Conservation (phyloP, 2,888 invertebrate species). For the Noctua comes region DNA sequence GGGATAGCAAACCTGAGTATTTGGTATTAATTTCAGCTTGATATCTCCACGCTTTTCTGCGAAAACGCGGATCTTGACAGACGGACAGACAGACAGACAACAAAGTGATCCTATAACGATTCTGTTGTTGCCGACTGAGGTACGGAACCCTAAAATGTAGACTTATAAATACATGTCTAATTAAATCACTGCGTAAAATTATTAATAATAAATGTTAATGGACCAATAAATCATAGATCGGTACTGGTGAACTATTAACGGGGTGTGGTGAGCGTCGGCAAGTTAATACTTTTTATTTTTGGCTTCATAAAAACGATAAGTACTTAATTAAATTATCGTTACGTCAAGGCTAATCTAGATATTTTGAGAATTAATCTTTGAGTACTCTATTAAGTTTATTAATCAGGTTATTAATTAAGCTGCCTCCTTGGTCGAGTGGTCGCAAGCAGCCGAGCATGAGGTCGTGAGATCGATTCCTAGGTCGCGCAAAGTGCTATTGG, state of each 20-base stretch:
- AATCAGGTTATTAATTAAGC: slow-evolving; percentile 1
- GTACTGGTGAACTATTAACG: slow-evolving; percentile 13
- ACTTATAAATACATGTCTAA: slow-evolving; percentile 46
- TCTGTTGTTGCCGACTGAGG: too few species aligned
- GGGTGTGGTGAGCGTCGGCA: slow-evolving; percentile 47
- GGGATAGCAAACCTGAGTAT: too few species aligned
- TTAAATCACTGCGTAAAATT: slow-evolving; percentile 58
- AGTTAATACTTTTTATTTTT: slow-evolving; percentile 29
- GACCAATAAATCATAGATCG: slow-evolving; percentile 53
- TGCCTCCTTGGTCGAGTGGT: neutral
- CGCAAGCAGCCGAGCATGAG: too few species aligned
- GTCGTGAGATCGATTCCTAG: too few species aligned
- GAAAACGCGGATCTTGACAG: too few species aligned
- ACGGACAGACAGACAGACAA: too few species aligned
- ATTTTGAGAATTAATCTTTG: slow-evolving; percentile 1
- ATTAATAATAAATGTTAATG: slow-evolving; percentile 62
- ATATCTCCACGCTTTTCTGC: too few species aligned
- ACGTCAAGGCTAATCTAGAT: neutral
- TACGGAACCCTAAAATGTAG: neutral
- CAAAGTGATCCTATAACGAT: too few species aligned
- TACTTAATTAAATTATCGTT: slow-evolving; percentile 42
- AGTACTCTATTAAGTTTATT: slow-evolving; percentile 7
- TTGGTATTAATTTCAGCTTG: too few species aligned
- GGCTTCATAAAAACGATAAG: slow-evolving; percentile 13
- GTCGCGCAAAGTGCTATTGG: too few species aligned